Percentiles rank a stretch among this genome's conserved stretches.
phyloP scores from a whole-genome alignment of 1,140 invertebrate species.

The Nephila pilipes region DNA sequence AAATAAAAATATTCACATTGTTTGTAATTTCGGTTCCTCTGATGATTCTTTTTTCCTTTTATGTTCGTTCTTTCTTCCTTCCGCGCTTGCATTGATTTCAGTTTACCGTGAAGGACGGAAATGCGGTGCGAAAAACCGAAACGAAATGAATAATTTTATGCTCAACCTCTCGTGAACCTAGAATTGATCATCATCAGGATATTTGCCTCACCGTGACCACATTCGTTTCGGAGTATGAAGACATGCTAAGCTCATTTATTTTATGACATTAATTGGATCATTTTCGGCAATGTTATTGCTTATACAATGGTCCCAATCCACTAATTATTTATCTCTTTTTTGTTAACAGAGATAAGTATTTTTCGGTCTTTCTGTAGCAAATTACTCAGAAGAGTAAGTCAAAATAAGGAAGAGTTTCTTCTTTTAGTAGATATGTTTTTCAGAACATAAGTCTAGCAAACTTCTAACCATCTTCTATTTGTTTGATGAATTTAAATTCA shows the following conservation, averaged over 20 bases:
- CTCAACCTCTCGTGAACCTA: background rate
- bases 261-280: too few relatives aligned
- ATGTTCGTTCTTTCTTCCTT: slow-evolving; percentile 1
- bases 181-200: background rate
- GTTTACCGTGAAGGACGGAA: slow-evolving; percentile 11
- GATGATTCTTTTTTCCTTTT: background rate
- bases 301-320: too few relatives aligned
- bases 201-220: background rate
- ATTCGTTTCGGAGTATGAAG: background rate
- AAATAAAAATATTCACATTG: background rate
- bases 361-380: too few relatives aligned
- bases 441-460: too few relatives aligned
- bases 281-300: too few relatives aligned
- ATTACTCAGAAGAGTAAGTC: too few relatives aligned
- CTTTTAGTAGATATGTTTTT: too few relatives aligned
- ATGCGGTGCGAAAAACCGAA: slow-evolving; percentile 1
- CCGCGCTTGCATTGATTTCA: background rate
- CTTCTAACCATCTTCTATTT: too few relatives aligned
- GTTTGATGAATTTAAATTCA: too few relatives aligned
- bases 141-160: slow-evolving; percentile 43
- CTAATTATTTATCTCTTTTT: too few relatives aligned
- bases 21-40: background rate
- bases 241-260: background rate
- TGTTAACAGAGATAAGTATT: too few relatives aligned
- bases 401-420: too few relatives aligned